Conservation (phyloP, 2,888 invertebrate genomes). For the Ceratothoa steindachneri region DNA sequence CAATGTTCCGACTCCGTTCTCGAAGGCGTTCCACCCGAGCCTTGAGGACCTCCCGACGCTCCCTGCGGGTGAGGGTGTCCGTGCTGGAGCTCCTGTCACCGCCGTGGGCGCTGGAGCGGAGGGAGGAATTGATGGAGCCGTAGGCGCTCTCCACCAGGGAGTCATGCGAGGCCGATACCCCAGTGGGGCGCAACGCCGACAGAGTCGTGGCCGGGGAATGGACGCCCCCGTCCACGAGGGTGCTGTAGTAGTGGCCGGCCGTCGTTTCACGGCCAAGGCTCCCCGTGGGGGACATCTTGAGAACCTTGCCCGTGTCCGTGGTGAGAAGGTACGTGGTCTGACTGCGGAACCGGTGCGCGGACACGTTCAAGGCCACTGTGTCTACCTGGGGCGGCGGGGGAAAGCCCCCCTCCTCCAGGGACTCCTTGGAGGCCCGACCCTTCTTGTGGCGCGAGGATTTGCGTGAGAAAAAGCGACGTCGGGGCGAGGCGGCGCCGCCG, state of each 20-base stretch:
- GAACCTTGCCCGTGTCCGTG: not conserved
- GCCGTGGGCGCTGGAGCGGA: slow-evolving; percentile 22
- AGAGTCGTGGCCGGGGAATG: slow-evolving; percentile 22
- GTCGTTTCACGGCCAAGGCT: slow-evolving; percentile 23
- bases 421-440: not conserved
- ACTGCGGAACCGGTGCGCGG: slow-evolving; percentile 14
- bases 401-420: slow-evolving; percentile 5
- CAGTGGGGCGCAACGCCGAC: slow-evolving; percentile 18
- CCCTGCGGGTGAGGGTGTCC: slow-evolving; percentile 40
- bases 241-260: not conserved
- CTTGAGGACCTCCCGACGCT: slow-evolving; percentile 42
- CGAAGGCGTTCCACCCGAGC: slow-evolving; percentile 39
- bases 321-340: slow-evolving; percentile 1
- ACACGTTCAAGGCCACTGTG: not conserved
- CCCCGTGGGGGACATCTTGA: slow-evolving; percentile 18
- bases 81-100: slow-evolving; percentile 42
- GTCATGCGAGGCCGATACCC: slow-evolving; percentile 45
- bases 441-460: slow-evolving; percentile 16
- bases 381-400: slow-evolving; percentile 4
- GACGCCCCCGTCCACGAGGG: slow-evolving; percentile 20
- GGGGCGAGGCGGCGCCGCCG: slow-evolving; percentile 18
- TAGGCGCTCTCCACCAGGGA: slow-evolving; percentile 28
- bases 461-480: slow-evolving; percentile 17
- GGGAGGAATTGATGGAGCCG: slow-evolving; percentile 17
- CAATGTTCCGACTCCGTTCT: slow-evolving; percentile 17